Conservation (phyloP, 2,797 vertebrate genomes). For the Anabacerthia variegaticeps region DNA sequence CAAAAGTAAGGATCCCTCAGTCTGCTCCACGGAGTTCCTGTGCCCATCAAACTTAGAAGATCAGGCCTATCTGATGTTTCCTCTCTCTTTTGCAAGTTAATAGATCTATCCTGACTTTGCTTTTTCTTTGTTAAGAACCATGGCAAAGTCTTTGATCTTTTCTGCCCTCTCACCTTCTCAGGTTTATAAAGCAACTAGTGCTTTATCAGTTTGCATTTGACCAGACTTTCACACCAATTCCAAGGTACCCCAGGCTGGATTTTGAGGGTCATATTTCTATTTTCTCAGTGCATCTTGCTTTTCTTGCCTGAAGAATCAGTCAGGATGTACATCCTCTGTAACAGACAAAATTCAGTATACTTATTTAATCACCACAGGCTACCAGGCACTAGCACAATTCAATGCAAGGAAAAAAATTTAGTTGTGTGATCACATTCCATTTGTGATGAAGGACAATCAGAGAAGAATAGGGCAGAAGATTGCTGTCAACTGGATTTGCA, state of each 20-base stretch:
- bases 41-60: not conserved
- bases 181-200: not conserved
- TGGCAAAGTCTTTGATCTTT: not conserved
- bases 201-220: not conserved
- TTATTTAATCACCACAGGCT: not conserved
- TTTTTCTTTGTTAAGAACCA: not conserved
- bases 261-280: not conserved
- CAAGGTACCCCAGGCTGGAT: not conserved
- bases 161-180: not conserved
- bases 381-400: not conserved
- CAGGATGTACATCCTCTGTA: not conserved
- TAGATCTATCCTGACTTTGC: not conserved
- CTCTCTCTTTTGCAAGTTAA: not conserved
- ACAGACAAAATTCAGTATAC: not conserved
- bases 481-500: slow-evolving; percentile 27
- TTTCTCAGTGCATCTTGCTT: not conserved
- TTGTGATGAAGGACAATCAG: slow-evolving; percentile 2
- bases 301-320: not conserved
- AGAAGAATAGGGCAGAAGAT: not conserved
- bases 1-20: not conserved
- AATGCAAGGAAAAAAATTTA: not conserved
- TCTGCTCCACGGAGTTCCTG: not conserved
- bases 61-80: not conserved
- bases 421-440: not conserved
- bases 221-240: not conserved